Percentiles rank a stretch among this genome's conserved stretches.
Conservation (phyloP, 2,797 vertebrate species). For the Borostomias antarcticus region DNA sequence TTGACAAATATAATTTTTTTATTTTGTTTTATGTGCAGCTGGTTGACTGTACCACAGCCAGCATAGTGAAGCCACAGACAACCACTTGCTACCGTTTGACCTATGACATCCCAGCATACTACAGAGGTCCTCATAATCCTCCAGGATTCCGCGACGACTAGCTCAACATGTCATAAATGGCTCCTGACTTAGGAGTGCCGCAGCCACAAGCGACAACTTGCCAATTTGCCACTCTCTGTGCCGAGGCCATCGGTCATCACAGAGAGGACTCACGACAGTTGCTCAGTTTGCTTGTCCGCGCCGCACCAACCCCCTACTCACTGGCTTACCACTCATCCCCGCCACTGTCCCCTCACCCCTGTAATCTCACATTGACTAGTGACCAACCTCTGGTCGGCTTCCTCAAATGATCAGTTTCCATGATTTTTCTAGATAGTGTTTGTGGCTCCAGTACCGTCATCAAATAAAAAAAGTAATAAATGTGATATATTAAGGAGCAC, state of each 20-base stretch:
- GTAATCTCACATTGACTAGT: too few species aligned
- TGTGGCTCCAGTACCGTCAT: too few species aligned
- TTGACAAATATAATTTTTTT: too few species aligned
- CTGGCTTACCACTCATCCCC: conserved; percentile 44
- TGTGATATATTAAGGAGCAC: background rate
- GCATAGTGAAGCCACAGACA: conserved; percentile 62
- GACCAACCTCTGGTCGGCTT: conserved; percentile 47
- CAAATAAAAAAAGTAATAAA: too few species aligned
- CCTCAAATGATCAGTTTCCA: conserved; percentile 4
- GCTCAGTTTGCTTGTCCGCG: conserved; percentile 37
- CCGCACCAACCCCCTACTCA: conserved; percentile 34
- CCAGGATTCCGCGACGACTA: conserved; percentile 62
- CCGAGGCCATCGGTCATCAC: conserved; percentile 34
- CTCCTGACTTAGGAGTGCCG: conserved; percentile 32
- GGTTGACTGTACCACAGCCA: conserved; percentile 29
- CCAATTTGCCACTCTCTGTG: conserved; percentile 38
- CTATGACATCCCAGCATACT: conserved; percentile 43
- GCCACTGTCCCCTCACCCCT: conserved; percentile 36
- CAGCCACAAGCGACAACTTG: conserved; percentile 53
- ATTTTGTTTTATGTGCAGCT: too few species aligned
- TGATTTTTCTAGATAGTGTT: too few species aligned
- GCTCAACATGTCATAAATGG: conserved; percentile 47
- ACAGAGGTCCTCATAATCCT: conserved; percentile 48
- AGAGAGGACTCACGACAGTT: conserved; percentile 47
- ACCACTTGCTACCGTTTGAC: conserved; percentile 31